Evolutionary conservation across 2,797 vertebrate species (phyloP), one percentile per base, ranked within the genome.

Genomic region (Rhadinocentrus ornatus): DNA sequence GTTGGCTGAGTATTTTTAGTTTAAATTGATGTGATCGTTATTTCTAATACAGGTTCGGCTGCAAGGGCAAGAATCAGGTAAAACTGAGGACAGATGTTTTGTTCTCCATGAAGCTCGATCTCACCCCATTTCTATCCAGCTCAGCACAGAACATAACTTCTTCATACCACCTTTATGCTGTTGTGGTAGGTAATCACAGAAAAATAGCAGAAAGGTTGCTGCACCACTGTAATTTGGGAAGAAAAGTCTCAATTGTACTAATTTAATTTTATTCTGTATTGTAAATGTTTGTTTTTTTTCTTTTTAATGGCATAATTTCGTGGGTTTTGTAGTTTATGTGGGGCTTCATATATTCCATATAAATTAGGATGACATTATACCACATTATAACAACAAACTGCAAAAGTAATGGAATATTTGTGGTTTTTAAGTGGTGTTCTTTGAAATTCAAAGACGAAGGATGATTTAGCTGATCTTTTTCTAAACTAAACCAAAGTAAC

Each of bases 151-250:
- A 86, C 0, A 71, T 68, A 3, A 22, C n/a, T 89, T 95, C 85
- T 0, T 92, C 89, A 59, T 97, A 96, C 82, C 92, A 83, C 41
- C 89, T 97, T 6, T 95, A 94, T 57, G 95, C 95, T 11, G 94
- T 96, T 1, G 94, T 95, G 95, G 96, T 97, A 78, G 95, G 95
- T 78, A 1, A 81, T 48, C 10, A 54, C 18, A 50, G 18, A 66
- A 27, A 3, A 53, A 29, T 2, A 52, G 5, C 9, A 22, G 10
- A 50, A 50, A 24, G 1, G n/a, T 50, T 50, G n/a, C 46, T 22
- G 0, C 22, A 24, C n/a, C 22, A 24, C n/a, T 15, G 24, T 53
- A 26, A 12, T 15, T 26, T 3, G 3, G 13, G 22, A 11, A 24
- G 10, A 24, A 10, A 24, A 9, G 44, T 46, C 20, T n/a, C 9